These are phyloP conservation scores for Chrysodeixis includens DNA, from an alignment of 2,888 invertebrate genomes.

Conservation along the genomic window DNA sequence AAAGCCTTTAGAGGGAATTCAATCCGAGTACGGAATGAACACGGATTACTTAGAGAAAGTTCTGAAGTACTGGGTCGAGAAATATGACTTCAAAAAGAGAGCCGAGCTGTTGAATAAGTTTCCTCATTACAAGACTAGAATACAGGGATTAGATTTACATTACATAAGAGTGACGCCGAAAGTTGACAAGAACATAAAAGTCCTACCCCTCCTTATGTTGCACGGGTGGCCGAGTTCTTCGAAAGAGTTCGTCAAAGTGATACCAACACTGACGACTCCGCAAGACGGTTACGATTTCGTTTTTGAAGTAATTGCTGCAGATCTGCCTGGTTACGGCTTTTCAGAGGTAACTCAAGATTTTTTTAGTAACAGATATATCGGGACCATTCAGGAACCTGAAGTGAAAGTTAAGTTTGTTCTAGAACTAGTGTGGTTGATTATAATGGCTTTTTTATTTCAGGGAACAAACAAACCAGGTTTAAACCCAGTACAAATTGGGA, in stretches of 20 bases:
- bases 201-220: slow-evolving; percentile 91
- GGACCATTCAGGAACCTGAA: background rate
- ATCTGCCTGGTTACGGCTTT: slow-evolving; percentile 92
- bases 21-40: slow-evolving; percentile 96
- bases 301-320: slow-evolving; percentile 92
- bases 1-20: slow-evolving; percentile 91
- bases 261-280: slow-evolving; percentile 90
- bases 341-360: slow-evolving; percentile 87
- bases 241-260: slow-evolving; percentile 93
- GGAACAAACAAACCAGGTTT: slow-evolving; percentile 90
- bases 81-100: slow-evolving; percentile 91
- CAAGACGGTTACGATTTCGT: slow-evolving; percentile 89
- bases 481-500: slow-evolving; percentile 88
- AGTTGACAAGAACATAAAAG: slow-evolving; percentile 61
- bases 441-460: slow-evolving; percentile 65
- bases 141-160: slow-evolving; percentile 93
- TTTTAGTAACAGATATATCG: background rate
- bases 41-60: slow-evolving; percentile 91
- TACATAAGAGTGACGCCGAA: slow-evolving; percentile 92
- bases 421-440: background rate
- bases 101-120: slow-evolving; percentile 91
- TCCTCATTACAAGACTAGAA: slow-evolving; percentile 93
- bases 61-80: slow-evolving; percentile 93
- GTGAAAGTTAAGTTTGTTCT: no score
- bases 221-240: slow-evolving; percentile 97